A percentile compares a stretch with the other conserved stretches of the same genome.
Conservation (phyloP, 2,113 vertebrate genomes). For the Peromyscus maniculatus region DNA sequence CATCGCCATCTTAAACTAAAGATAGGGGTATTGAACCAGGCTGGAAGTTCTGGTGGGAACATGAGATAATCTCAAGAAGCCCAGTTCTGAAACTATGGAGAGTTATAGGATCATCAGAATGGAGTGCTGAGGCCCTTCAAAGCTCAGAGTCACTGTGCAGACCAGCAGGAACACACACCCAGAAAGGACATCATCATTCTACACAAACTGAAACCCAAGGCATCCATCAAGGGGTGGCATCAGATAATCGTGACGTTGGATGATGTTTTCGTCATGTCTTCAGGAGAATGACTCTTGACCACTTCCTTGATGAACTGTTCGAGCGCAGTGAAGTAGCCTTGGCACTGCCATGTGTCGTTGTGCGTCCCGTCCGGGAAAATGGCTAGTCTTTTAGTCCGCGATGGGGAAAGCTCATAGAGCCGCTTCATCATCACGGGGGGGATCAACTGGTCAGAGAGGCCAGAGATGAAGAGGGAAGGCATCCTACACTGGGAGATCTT, state of each 20-base stretch:
- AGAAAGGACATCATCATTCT: slow-evolving; percentile 84
- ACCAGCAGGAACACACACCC: slow-evolving; percentile 85
- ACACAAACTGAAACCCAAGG: slow-evolving; percentile 85
- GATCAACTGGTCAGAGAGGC: slow-evolving; percentile 98
- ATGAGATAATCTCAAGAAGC: slow-evolving; percentile 82
- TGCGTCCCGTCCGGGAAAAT: slow-evolving; percentile 99
- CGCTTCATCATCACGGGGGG: slow-evolving; percentile 99
- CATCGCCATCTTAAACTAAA: slow-evolving; percentile 80
- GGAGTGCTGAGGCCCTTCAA: slow-evolving; percentile 82
- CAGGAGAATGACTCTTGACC: slow-evolving; percentile 94
- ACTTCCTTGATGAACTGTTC: slow-evolving; percentile 99
- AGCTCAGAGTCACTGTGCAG: slow-evolving; percentile 87
- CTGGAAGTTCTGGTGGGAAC: slow-evolving; percentile 85
- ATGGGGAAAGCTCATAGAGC: slow-evolving; percentile 97
- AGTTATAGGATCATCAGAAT: slow-evolving; percentile 82
- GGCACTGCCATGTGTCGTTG: slow-evolving; percentile 99
- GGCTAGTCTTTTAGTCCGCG: slow-evolving; percentile 98
- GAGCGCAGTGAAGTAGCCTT: slow-evolving; percentile 97
- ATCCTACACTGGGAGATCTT: slow-evolving; percentile 96
- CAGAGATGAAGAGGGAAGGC: slow-evolving; percentile 98
- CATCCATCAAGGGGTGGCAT: slow-evolving; percentile 73
- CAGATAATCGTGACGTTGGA: slow-evolving; percentile 98
- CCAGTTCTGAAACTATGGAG: slow-evolving; percentile 86
- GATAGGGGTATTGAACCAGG: slow-evolving; percentile 79
- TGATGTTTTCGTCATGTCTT: slow-evolving; percentile 93